A percentile compares a stretch with the other conserved stretches of the same genome.
phyloP scores from a whole-genome alignment of 2,113 vertebrate genomes.

The Poecile atricapillus region DNA sequence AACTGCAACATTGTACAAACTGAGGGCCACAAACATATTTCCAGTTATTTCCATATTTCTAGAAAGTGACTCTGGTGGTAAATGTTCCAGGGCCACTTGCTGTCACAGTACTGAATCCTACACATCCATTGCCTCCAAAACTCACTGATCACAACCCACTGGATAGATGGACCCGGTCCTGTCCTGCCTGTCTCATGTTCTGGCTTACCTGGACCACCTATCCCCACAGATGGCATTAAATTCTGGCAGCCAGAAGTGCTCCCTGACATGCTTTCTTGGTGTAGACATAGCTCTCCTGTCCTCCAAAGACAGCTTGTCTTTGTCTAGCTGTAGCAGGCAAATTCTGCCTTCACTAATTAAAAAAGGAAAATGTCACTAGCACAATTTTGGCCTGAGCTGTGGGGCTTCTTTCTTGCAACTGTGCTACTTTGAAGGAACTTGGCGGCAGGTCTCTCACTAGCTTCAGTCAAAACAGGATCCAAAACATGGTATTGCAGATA shows the following conservation, averaged over 20 bases:
- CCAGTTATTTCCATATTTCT: background rate
- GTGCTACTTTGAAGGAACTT: background rate
- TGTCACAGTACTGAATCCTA: background rate
- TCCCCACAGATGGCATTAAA: background rate
- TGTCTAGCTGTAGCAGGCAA: background rate
- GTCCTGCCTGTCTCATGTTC: background rate
- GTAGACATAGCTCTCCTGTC: background rate
- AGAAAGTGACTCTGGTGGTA: background rate
- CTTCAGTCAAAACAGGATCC: background rate
- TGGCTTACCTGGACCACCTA: background rate
- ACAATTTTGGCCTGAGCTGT: background rate
- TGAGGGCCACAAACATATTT: background rate
- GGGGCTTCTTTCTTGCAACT: background rate
- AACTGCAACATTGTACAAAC: background rate
- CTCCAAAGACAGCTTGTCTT: background rate
- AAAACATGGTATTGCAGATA: background rate
- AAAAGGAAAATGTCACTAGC: background rate
- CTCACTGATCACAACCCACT: accelerated
- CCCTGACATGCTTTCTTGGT: background rate
- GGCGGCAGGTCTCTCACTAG: background rate
- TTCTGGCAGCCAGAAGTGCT: background rate
- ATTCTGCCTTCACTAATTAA: background rate
- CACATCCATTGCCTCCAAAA: background rate
- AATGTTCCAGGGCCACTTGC: background rate
- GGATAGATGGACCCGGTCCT: background rate